Evolutionary conservation across 2,888 invertebrate species (phyloP).

Genomic region (Periphyllus acericola): DNA sequence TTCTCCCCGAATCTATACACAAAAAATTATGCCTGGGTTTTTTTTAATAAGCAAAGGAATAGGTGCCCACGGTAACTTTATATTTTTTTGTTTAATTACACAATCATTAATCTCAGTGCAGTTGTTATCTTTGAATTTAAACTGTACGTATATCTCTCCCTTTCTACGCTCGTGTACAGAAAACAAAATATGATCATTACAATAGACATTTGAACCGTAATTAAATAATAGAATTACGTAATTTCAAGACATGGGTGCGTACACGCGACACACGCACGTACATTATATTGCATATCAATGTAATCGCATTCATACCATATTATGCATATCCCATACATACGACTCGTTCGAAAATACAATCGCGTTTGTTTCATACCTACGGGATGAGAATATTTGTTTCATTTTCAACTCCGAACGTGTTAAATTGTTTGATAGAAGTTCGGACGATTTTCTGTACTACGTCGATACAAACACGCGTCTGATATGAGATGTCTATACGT

Average conservation of each 20-base stretch:
- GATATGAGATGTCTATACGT: background rate
- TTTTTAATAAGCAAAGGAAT: too few relatives aligned
- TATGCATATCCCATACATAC: background rate
- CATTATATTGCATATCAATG: background rate
- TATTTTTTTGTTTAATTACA: background rate
- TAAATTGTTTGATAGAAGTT: background rate
- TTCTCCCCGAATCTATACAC: too few relatives aligned
- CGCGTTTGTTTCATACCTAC: too few relatives aligned
- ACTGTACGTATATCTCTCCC: background rate
- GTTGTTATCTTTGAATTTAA: background rate
- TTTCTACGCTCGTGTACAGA: background rate
- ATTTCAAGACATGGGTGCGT: background rate
- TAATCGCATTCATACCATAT: background rate
- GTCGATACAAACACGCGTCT: background rate
- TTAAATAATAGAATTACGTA: slow-evolving; percentile 30
- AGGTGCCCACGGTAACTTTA: background rate
- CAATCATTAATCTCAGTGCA: background rate
- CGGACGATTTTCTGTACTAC: background rate
- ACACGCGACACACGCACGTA: background rate
- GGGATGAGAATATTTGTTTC: background rate
- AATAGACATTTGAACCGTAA: background rate
- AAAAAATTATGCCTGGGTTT: too few relatives aligned
- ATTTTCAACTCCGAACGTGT: background rate
- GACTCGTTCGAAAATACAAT: background rate
- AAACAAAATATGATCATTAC: background rate